phyloP scores from a whole-genome alignment of 1,140 invertebrate genomes.

The Glomeris maerens region DNA sequence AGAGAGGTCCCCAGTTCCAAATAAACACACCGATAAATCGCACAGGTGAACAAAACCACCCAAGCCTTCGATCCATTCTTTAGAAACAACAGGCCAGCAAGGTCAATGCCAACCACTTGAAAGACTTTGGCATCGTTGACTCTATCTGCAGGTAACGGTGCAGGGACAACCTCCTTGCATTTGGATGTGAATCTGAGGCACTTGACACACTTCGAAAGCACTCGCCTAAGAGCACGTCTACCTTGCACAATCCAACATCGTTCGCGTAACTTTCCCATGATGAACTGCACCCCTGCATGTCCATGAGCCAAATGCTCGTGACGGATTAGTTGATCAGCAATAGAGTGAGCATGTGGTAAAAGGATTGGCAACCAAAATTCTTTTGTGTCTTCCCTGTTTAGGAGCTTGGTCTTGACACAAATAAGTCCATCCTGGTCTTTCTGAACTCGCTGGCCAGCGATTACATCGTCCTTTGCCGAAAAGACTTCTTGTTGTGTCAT shows the following conservation, averaged over 20 bases:
- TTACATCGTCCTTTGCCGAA: neutral
- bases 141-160: neutral
- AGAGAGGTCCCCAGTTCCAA: constrained; percentile 22
- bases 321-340: neutral
- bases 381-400: neutral
- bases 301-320: constrained; percentile 4
- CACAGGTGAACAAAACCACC: constrained; percentile 11
- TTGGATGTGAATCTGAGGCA: constrained; percentile 1
- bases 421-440: constrained; percentile 2
- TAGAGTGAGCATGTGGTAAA: neutral
- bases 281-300: constrained; percentile 3
- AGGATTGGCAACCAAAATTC: constrained; percentile 2
- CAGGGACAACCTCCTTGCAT: neutral
- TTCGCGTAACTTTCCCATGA: constrained; percentile 12
- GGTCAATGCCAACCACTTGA: constrained; percentile 7
- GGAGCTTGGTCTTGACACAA: neutral
- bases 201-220: neutral
- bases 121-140: neutral
- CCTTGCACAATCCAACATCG: constrained; percentile 15
- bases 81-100: constrained; percentile 6
- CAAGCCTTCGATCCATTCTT: constrained; percentile 5
- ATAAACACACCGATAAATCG: constrained; percentile 29
- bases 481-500: constrained; percentile 1
- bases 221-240: constrained; percentile 4
- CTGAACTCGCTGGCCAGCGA: neutral